A percentile compares a stretch with the other conserved stretches of the same genome.
Conservation (phyloP, 2,888 invertebrate species). For the Trichopoda pennipes region DNA sequence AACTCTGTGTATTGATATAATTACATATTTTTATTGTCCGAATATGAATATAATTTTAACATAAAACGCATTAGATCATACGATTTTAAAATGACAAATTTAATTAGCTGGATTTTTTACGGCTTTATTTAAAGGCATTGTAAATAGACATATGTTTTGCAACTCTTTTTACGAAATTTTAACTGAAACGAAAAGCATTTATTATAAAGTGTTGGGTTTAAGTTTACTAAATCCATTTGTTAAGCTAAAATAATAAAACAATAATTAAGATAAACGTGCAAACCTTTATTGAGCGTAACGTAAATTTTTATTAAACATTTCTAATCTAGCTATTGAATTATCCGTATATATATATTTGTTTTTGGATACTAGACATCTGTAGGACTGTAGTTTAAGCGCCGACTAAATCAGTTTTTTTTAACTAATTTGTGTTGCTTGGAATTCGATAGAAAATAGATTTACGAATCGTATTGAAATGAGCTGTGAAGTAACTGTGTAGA, state of each 20-base stretch:
- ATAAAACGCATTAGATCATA: no score
- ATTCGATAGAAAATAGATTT: no score
- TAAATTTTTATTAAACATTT: conserved; percentile 19
- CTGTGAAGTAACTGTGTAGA: no score
- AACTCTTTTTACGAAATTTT: conserved; percentile 68
- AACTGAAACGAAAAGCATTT: not conserved
- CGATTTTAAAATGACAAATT: not conserved
- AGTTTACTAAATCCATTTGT: conserved; percentile 19
- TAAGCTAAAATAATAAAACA: conserved; percentile 11
- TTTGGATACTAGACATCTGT: no score
- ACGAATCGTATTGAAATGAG: no score
- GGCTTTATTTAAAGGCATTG: not conserved
- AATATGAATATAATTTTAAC: no score
- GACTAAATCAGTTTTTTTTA: no score
- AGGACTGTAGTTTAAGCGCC: no score
- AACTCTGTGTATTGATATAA: no score
- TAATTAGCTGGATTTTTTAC: not conserved
- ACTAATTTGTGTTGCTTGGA: no score
- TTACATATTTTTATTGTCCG: no score
- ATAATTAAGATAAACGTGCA: not conserved
- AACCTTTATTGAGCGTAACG: not conserved
- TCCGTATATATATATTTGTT: not conserved
- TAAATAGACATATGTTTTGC: conserved; percentile 61
- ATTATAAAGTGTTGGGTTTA: conserved; percentile 6
- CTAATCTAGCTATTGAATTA: conserved; percentile 24